These are phyloP conservation scores for Lordiphosa collinella DNA, from an alignment of 1,140 invertebrate species.

Conservation along the genomic window DNA sequence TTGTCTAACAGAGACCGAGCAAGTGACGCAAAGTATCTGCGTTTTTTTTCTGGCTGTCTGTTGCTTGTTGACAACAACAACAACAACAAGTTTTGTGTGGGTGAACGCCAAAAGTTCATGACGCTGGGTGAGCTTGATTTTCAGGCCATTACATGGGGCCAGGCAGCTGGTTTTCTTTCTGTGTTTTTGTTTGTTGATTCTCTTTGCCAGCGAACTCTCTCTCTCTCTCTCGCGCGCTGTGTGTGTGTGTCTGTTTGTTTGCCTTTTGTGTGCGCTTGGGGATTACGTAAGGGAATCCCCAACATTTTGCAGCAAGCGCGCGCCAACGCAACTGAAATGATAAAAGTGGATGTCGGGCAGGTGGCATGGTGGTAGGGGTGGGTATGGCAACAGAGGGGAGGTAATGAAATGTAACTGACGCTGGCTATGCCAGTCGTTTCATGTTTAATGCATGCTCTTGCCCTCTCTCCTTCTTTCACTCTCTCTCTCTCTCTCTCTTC, in stretches of 20 bases:
- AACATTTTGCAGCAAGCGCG: slow-evolving; percentile 64
- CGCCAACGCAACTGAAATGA: slow-evolving; percentile 48
- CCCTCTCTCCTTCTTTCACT: background rate
- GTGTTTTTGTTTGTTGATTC: slow-evolving; percentile 49
- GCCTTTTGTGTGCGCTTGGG: slow-evolving; percentile 72
- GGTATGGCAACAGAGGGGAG: background rate
- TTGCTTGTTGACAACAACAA: slow-evolving; percentile 36
- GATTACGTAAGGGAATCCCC: slow-evolving; percentile 77
- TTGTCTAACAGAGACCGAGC: slow-evolving; percentile 39
- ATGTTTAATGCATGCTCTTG: slow-evolving; percentile 60
- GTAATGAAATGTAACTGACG: slow-evolving; percentile 56
- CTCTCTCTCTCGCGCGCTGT: slow-evolving; percentile 11
- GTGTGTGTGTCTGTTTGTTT: slow-evolving; percentile 48
- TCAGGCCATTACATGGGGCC: slow-evolving; percentile 63
- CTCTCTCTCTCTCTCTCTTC: background rate
- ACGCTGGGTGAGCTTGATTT: slow-evolving; percentile 66
- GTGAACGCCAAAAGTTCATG: slow-evolving; percentile 66
- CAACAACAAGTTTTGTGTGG: slow-evolving; percentile 33
- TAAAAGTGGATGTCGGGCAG: slow-evolving; percentile 12
- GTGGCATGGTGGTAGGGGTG: background rate
- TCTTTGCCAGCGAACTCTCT: slow-evolving; percentile 13
- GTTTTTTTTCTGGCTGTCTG: slow-evolving; percentile 21
- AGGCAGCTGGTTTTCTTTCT: slow-evolving; percentile 19
- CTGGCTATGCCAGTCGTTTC: slow-evolving; percentile 36
- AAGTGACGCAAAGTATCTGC: slow-evolving; percentile 64